phyloP scores from a whole-genome alignment of 1,140 invertebrate genomes.

The Dolichoris vasculosae region DNA sequence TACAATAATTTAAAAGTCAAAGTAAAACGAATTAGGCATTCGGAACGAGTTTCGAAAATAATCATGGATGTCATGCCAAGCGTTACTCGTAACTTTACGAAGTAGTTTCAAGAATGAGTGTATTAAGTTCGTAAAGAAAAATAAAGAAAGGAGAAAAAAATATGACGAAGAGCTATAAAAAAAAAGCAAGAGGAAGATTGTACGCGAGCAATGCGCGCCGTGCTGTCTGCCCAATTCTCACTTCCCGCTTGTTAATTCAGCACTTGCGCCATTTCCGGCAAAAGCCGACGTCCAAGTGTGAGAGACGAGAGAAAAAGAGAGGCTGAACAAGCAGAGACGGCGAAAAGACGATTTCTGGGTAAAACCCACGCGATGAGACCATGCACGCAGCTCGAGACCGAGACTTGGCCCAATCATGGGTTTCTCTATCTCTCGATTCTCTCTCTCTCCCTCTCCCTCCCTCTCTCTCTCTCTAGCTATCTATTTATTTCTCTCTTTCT shows the following conservation, averaged over 20 bases:
- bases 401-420: not conserved
- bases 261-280: constrained; percentile 61
- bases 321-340: not conserved
- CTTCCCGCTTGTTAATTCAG: constrained; percentile 65
- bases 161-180: not conserved
- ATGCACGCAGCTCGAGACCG: not conserved
- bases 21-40: not conserved
- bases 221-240: constrained; percentile 66
- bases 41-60: not conserved
- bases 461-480: not conserved
- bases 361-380: constrained; percentile 60
- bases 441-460: not conserved
- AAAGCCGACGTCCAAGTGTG: constrained; percentile 5
- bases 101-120: not conserved
- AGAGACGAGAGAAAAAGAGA: not conserved
- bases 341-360: constrained; percentile 60
- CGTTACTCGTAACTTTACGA: not conserved
- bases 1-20: not conserved
- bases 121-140: not conserved
- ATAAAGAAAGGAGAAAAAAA: not conserved
- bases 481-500: not conserved
- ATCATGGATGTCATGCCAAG: not conserved
- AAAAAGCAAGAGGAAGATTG: constrained; percentile 2
- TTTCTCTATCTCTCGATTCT: not conserved
- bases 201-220: constrained; percentile 56